Evolutionary conservation across 2,113 vertebrate genomes (phyloP).

Genomic region (Pluvialis apricaria): DNA sequence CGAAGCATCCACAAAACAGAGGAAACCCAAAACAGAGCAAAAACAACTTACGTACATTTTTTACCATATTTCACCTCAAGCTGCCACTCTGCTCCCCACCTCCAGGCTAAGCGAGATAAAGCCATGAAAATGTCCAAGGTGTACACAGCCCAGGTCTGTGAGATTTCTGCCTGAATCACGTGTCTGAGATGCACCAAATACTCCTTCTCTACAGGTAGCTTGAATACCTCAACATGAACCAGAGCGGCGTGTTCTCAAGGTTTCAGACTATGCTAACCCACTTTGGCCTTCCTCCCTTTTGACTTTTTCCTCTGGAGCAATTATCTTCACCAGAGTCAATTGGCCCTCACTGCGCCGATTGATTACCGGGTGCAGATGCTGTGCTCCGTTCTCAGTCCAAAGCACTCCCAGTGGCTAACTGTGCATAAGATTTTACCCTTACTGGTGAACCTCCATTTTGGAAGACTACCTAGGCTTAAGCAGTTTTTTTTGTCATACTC

Average conservation of each 20-base stretch:
- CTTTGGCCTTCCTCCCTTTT: conserved; percentile 25
- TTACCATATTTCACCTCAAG: not conserved
- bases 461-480: conserved; percentile 33
- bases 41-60: not conserved
- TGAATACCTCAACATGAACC: conserved; percentile 47
- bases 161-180: not conserved
- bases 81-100: not conserved
- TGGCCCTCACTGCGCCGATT: not conserved
- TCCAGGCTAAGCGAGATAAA: not conserved
- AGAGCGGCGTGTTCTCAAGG: not conserved
- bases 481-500: conserved; percentile 27
- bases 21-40: not conserved
- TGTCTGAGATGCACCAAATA: not conserved
- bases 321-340: conserved; percentile 25
- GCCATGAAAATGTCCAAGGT: not conserved
- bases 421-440: not conserved
- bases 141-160: not conserved
- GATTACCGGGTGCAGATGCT: not conserved
- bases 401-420: conserved; percentile 24
- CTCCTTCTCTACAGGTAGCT: conserved; percentile 11
- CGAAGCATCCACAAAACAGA: not conserved
- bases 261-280: conserved; percentile 52
- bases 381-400: conserved; percentile 16
- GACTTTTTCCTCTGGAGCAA: not conserved
- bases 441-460: not conserved